phyloP scores from a whole-genome alignment of 1,140 invertebrate genomes.

The Oscheius sp. region DNA sequence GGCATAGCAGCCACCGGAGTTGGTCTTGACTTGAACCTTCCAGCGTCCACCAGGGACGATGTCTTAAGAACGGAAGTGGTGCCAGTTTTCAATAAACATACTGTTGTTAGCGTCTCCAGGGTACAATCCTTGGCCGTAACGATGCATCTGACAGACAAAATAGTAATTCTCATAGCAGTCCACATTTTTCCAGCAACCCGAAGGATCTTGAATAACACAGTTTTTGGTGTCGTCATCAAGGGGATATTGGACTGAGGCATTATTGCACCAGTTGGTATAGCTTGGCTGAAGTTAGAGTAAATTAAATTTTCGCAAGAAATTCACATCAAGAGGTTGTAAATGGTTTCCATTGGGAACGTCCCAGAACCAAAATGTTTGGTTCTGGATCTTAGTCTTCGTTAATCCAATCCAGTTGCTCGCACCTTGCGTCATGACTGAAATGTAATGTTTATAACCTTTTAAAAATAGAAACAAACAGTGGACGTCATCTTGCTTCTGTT shows the following conservation, averaged over 20 bases:
- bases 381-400: too few relatives aligned
- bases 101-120: slow-evolving; percentile 3
- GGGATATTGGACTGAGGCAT: background rate
- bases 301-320: background rate
- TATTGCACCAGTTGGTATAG: background rate
- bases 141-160: slow-evolving; percentile 35
- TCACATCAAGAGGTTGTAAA: slow-evolving; percentile 15
- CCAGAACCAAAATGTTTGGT: slow-evolving; percentile 32
- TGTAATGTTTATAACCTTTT: background rate
- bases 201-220: slow-evolving; percentile 24
- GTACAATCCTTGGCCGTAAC: slow-evolving; percentile 33
- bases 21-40: slow-evolving; percentile 20
- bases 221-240: slow-evolving; percentile 10
- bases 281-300: background rate
- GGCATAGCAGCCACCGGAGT: slow-evolving; percentile 22
- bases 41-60: slow-evolving; percentile 33
- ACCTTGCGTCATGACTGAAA: background rate
- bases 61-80: slow-evolving; percentile 2
- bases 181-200: slow-evolving; percentile 23
- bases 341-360: slow-evolving; percentile 32
- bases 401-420: slow-evolving; percentile 29
- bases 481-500: slow-evolving; percentile 7
- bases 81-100: background rate
- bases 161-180: slow-evolving; percentile 5
- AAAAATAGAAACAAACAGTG: background rate